A percentile compares a stretch with the other conserved stretches of the same genome.
Conservation (phyloP, 2,797 vertebrate species). For the Amblyopsis hoosieri region DNA sequence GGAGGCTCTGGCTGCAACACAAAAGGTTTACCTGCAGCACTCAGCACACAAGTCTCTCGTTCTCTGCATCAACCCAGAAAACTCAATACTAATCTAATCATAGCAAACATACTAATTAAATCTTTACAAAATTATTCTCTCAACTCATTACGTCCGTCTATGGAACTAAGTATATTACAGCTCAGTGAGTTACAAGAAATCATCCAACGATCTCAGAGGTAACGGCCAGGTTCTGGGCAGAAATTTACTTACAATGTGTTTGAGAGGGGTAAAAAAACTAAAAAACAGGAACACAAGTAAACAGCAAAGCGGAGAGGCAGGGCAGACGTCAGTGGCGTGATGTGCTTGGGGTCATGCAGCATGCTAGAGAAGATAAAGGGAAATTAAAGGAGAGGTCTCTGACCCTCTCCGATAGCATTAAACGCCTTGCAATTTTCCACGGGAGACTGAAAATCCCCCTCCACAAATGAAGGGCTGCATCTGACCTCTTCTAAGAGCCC, state of each 20-base stretch:
- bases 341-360: constrained; percentile 76
- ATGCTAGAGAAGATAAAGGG: constrained; percentile 79
- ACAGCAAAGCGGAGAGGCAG: constrained; percentile 60
- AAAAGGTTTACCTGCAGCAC: constrained; percentile 55
- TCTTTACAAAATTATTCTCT: constrained; percentile 19
- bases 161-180: constrained; percentile 17
- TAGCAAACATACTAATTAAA: neutral
- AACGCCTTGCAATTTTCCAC: constrained; percentile 77
- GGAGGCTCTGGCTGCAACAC: constrained; percentile 41
- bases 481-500: constrained; percentile 77
- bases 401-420: constrained; percentile 80
- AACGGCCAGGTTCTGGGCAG: constrained; percentile 36
- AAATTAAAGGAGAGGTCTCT: constrained; percentile 81
- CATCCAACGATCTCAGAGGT: constrained; percentile 36
- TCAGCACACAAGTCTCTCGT: constrained; percentile 24
- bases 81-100: constrained; percentile 24
- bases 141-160: constrained; percentile 20
- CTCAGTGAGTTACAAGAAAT: constrained; percentile 16
- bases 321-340: constrained; percentile 63
- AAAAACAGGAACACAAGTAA: constrained; percentile 69
- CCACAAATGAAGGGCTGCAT: constrained; percentile 73
- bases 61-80: constrained; percentile 19
- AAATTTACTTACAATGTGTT: constrained; percentile 51
- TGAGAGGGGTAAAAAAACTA: constrained; percentile 26
- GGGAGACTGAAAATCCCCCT: constrained; percentile 74